These are phyloP conservation scores for Pristionchus pacificus DNA, from an alignment of 1,140 invertebrate genomes.

Conservation along the genomic window DNA sequence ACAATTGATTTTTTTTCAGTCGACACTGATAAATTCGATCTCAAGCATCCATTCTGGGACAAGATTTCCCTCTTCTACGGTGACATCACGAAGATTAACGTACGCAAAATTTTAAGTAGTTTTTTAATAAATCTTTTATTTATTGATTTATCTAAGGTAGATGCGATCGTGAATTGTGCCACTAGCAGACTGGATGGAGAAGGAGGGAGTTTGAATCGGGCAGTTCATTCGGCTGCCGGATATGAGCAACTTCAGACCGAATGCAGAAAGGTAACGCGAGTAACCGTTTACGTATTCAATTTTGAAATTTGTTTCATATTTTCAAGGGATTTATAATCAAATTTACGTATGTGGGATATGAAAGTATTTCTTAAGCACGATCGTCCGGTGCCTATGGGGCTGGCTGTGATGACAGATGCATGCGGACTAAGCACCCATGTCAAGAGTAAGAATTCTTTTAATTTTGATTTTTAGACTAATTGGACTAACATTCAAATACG, in stretches of 20 bases:
- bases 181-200: conserved; percentile 19
- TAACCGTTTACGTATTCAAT: no score
- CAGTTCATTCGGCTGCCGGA: conserved; percentile 25
- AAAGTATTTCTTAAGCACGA: not conserved
- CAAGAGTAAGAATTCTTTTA: conserved; percentile 15
- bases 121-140: no score
- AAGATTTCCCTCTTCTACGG: conserved; percentile 21
- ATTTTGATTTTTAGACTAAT: not conserved
- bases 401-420: conserved; percentile 18
- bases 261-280: conserved; percentile 19
- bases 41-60: no score
- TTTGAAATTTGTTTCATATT: no score
- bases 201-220: conserved; percentile 29
- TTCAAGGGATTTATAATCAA: conserved; percentile 4
- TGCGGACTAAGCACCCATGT: conserved; percentile 12
- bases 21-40: no score
- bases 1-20: no score
- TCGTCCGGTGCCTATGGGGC: not conserved
- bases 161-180: conserved; percentile 32
- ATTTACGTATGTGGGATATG: conserved; percentile 1
- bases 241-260: conserved; percentile 11
- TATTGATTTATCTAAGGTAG: conserved; percentile 2
- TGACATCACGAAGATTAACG: conserved; percentile 22
- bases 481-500: not conserved
- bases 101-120: not conserved